Base-by-base conservation (phyloP, 1,140 invertebrate species). In the Drosophila nannoptera region DNA sequence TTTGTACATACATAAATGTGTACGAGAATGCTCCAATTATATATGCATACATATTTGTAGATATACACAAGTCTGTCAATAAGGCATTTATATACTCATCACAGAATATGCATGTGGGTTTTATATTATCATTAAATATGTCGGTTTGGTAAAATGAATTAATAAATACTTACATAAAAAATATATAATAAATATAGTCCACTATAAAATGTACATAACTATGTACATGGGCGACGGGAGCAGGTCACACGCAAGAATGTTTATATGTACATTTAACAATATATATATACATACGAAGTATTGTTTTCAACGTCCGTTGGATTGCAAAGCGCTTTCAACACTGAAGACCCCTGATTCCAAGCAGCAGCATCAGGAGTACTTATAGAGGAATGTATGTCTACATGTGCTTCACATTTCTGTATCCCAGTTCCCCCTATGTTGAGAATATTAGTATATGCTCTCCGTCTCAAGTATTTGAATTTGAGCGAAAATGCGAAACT, bases 251-350 rank as follows among this genome's bases (percentile, higher is more conserved):
- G 38, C 38, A 9, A 36, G 6, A 36, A 53, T 22, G 45, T 46
- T 32, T 40, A 50, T 42, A 32, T 11, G 9, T 33, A 58, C 7
- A 31, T 45, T 29, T 22, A 40, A 45, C 16, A 29, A 48, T 40
- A 48, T 36, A 33, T 38, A 38, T 62, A 16, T 29, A 29, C 42
- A 14, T 49, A 52, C 9, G 53, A 7, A 4, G 16, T 42, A 33
- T n/a, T 46, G 12, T 56, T 45, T 5, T 71, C 38, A 71, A 74
- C 77, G 69, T 80, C 77, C 67, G 77, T 67, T 86, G 54, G 61
- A 49, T 77, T 71, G 77, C 73, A 68, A 80, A 77, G 75, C 67
- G 61, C 71, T 86, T 74, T 80, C 77, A 86, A 84, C 81, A 80
- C 78, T 81, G 76, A 76, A 63, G 63, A 46, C 43, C 54, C 53